A percentile compares a stretch with the other conserved stretches of the same genome.
phyloP scores from a whole-genome alignment of 2,888 invertebrate species.

The Scaptomyza caliginosa region DNA sequence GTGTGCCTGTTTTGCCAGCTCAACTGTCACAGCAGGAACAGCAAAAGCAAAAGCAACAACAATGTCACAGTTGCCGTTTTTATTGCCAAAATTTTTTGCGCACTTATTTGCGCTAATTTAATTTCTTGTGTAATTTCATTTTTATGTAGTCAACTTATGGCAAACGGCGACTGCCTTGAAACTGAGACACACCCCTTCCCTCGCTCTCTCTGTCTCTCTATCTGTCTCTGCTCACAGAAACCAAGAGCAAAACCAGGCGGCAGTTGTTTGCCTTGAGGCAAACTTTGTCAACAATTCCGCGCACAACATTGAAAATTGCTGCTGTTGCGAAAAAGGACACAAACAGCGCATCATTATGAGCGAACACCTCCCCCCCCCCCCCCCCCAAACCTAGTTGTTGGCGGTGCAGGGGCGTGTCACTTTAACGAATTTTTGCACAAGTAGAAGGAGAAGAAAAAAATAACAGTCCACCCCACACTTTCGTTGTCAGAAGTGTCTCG shows the following conservation, averaged over 20 bases:
- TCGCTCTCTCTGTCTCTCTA: neutral
- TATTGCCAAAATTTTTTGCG: conserved; percentile 64
- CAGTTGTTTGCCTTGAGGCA: conserved; percentile 73
- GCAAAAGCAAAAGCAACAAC: too few relatives aligned
- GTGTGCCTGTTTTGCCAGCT: conserved; percentile 31
- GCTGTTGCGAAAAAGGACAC: conserved; percentile 62
- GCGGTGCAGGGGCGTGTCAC: conserved; percentile 51
- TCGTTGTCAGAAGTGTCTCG: conserved; percentile 48
- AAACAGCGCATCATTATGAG: conserved; percentile 69
- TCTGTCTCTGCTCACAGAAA: too few relatives aligned
- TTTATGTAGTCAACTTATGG: conserved; percentile 70
- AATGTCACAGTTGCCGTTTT: conserved; percentile 63
- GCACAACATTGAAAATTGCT: conserved; percentile 73
- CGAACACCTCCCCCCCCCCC: conserved; percentile 20
- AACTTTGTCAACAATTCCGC: conserved; percentile 79
- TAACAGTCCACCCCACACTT: neutral
- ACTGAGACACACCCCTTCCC: conserved; percentile 45
- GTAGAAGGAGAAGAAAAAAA: neutral
- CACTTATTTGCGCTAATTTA: conserved; percentile 76
- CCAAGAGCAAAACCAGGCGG: conserved; percentile 11
- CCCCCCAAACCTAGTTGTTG: neutral
- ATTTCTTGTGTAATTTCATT: conserved; percentile 77
- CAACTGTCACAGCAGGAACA: conserved; percentile 73
- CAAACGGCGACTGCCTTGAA: conserved; percentile 63
- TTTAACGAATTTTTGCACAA: conserved; percentile 53